phyloP scores from a whole-genome alignment of 2,888 invertebrate genomes.

The Ophion ellenae region DNA sequence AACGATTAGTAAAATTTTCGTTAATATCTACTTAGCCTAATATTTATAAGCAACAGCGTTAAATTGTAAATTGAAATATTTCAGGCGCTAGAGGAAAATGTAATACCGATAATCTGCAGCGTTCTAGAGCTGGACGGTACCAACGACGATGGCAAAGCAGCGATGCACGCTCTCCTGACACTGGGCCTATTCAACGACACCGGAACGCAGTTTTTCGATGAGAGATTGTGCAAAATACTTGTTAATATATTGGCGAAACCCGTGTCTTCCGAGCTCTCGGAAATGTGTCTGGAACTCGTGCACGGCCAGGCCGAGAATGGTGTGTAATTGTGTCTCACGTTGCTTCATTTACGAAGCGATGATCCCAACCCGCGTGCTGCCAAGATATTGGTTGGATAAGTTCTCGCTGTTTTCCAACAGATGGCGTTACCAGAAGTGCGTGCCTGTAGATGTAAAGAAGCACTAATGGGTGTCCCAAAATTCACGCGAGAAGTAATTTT shows the following conservation, averaged over 20 bases:
- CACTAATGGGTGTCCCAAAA: too few relatives aligned
- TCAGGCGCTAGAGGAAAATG: conserved; percentile 83
- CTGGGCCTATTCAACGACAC: conserved; percentile 85
- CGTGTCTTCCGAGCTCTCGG: conserved; percentile 89
- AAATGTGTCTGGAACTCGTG: conserved; percentile 90
- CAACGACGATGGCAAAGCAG: conserved; percentile 84
- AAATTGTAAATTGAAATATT: conserved; percentile 41
- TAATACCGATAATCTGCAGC: conserved; percentile 84
- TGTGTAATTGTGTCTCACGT: conserved; percentile 78
- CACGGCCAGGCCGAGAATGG: conserved; percentile 91
- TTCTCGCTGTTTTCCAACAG: too few relatives aligned
- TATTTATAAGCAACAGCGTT: neutral
- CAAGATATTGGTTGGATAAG: too few relatives aligned
- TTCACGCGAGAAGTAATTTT: too few relatives aligned
- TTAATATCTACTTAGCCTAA: too few relatives aligned
- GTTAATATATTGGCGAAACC: conserved; percentile 88
- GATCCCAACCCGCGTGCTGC: too few relatives aligned
- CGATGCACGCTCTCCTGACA: conserved; percentile 84
- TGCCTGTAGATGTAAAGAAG: too few relatives aligned
- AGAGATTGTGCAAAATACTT: conserved; percentile 86
- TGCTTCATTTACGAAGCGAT: neutral
- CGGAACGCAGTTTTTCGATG: conserved; percentile 84
- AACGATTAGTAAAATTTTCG: too few relatives aligned
- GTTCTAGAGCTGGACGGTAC: conserved; percentile 83
- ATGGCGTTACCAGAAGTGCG: too few relatives aligned